Percentiles rank a stretch among this genome's conserved stretches.
Evolutionary conservation across 1,140 invertebrate species (phyloP).

Genomic region (Caenorhabditis briggsae): DNA sequence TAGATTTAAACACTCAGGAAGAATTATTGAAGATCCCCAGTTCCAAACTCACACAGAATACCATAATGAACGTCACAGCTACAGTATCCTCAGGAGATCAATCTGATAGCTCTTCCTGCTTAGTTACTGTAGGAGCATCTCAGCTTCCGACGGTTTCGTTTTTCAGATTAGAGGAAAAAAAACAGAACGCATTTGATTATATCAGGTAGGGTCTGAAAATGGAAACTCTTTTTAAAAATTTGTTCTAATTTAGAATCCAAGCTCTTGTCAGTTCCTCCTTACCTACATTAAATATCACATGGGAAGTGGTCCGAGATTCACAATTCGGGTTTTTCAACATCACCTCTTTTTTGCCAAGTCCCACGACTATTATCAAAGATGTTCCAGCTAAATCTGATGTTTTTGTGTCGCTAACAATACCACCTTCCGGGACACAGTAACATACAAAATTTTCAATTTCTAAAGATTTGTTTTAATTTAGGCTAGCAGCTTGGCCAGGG

Average conservation of each 20-base stretch:
- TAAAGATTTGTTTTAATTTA: not conserved
- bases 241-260: not conserved
- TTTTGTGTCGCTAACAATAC: conserved; percentile 17
- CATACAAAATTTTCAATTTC: too few relatives aligned
- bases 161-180: not conserved
- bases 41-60: not conserved
- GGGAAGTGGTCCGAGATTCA: conserved; percentile 21
- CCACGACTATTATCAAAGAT: conserved; percentile 29
- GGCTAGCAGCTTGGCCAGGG: conserved; percentile 5
- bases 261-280: conserved; percentile 22
- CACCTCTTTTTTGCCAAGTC: not conserved
- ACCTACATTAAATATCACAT: conserved; percentile 13
- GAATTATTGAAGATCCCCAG: not conserved
- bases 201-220: not conserved
- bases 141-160: conserved; percentile 22
- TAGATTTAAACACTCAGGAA: not conserved
- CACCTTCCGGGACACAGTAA: conserved; percentile 33
- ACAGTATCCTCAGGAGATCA: not conserved
- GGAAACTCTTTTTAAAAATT: not conserved
- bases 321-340: conserved; percentile 36
- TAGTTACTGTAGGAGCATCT: not conserved
- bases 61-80: conserved; percentile 23
- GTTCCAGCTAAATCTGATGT: conserved; percentile 36
- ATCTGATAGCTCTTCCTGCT: conserved; percentile 21
- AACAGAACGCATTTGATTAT: conserved; percentile 35